These are phyloP conservation scores for Suillia variegata DNA, from an alignment of 2,888 invertebrate species.

Conservation along the genomic window DNA sequence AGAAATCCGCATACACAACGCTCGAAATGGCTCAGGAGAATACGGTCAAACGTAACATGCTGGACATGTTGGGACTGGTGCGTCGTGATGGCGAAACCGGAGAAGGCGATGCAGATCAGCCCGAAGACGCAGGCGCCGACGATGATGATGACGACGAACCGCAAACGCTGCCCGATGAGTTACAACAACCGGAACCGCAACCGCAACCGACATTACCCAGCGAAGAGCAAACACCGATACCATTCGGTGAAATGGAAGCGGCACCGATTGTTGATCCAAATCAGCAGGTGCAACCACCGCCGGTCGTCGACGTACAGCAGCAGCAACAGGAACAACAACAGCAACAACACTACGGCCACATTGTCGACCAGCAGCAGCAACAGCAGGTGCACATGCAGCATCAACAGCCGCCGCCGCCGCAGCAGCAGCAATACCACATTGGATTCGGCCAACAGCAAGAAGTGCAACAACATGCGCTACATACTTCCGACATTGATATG, in stretches of 20 bases:
- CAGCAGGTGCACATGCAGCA: slow-evolving; percentile 31
- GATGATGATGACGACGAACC: slow-evolving; percentile 19
- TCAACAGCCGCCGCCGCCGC: slow-evolving; percentile 33
- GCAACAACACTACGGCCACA: slow-evolving; percentile 33
- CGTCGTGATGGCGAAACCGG: slow-evolving; percentile 63
- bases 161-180: slow-evolving; percentile 15
- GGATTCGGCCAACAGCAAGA: slow-evolving; percentile 34
- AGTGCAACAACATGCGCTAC: slow-evolving; percentile 32
- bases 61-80: slow-evolving; percentile 67
- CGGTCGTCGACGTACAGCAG: neutral
- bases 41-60: slow-evolving; percentile 65
- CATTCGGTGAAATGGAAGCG: slow-evolving; percentile 55
- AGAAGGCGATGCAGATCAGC: slow-evolving; percentile 30
- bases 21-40: slow-evolving; percentile 70
- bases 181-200: slow-evolving; percentile 4
- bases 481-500: slow-evolving; percentile 51
- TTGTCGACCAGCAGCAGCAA: slow-evolving; percentile 39
- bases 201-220: neutral
- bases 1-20: slow-evolving; percentile 73
- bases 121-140: slow-evolving; percentile 26
- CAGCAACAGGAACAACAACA: slow-evolving; percentile 7
- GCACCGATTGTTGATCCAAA: slow-evolving; percentile 43
- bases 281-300: slow-evolving; percentile 36
- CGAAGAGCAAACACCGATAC: slow-evolving; percentile 46
- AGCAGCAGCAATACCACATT: slow-evolving; percentile 34